Percentiles rank a stretch among this genome's conserved stretches.
phyloP scores from a whole-genome alignment of 2,797 vertebrate genomes.

The Mus caroli region DNA sequence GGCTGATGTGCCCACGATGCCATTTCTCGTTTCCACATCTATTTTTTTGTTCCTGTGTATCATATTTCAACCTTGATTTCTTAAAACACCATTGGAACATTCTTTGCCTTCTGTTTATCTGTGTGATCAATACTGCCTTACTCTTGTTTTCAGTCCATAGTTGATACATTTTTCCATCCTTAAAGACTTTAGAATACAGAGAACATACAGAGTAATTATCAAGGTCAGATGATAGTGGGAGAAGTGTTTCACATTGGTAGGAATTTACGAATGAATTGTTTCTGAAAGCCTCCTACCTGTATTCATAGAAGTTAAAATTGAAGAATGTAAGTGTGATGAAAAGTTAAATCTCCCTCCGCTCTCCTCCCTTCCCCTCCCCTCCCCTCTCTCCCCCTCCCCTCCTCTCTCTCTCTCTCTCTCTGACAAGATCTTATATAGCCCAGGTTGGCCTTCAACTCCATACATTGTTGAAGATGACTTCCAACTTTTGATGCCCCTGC shows the following conservation, averaged over 20 bases:
- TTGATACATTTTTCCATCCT: neutral
- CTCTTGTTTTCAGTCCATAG: neutral
- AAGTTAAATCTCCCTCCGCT: neutral
- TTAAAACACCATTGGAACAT: neutral
- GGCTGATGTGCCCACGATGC: neutral
- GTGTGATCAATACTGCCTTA: neutral
- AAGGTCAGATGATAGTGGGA: neutral
- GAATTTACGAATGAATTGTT: constrained; percentile 43
- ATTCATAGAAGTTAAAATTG: neutral
- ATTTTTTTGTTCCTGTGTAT: neutral
- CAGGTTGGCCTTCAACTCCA: neutral
- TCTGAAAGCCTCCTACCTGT: constrained; percentile 26
- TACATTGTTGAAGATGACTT: neutral
- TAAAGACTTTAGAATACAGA: constrained; percentile 7
- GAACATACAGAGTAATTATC: constrained; percentile 9
- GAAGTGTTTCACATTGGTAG: neutral
- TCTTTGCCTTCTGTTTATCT: constrained; percentile 6
- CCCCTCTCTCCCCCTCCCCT: neutral
- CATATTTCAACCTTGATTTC: constrained; percentile 44
- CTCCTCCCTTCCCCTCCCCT: no score
- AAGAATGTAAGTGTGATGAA: constrained; percentile 43
- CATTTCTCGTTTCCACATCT: neutral
- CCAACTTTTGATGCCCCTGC: neutral
- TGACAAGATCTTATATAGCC: neutral
- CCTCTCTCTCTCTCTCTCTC: neutral